Conservation (phyloP, 1,140 invertebrate species). For the Cotesia chilonis region DNA sequence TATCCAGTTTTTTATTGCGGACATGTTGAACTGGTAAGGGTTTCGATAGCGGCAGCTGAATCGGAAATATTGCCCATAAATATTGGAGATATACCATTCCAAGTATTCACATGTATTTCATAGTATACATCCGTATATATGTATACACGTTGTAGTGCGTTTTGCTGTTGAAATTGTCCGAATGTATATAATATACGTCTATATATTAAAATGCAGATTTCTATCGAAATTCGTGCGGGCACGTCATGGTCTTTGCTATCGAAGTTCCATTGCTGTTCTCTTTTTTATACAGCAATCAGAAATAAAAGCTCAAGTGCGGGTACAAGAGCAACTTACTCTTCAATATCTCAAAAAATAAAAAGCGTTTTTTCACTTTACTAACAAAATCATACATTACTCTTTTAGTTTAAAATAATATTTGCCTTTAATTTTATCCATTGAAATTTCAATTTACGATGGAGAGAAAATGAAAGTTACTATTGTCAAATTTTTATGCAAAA, state of each 20-base stretch:
- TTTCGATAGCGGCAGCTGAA: slow-evolving; percentile 63
- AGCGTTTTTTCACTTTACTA: background rate
- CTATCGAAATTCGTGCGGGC: slow-evolving; percentile 27
- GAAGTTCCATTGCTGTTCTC: background rate
- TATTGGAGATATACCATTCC: slow-evolving; percentile 59
- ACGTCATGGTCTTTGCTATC: slow-evolving; percentile 14
- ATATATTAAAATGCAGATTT: slow-evolving; percentile 21
- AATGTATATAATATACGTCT: background rate
- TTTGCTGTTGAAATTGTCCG: slow-evolving; percentile 12
- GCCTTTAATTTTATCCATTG: too few relatives aligned
- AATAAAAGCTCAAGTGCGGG: slow-evolving; percentile 18
- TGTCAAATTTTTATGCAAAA: too few relatives aligned
- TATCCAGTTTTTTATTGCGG: slow-evolving; percentile 66
- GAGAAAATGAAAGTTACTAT: too few relatives aligned
- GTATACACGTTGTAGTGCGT: slow-evolving; percentile 9
- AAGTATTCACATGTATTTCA: slow-evolving; percentile 17
- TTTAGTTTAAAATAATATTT: too few relatives aligned
- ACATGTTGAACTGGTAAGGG: slow-evolving; percentile 65
- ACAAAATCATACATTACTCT: too few relatives aligned
- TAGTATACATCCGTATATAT: slow-evolving; percentile 11
- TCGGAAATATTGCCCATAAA: slow-evolving; percentile 67
- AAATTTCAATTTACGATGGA: too few relatives aligned
- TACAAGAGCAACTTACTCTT: slow-evolving; percentile 7
- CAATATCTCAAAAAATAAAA: too few relatives aligned
- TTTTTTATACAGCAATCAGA: slow-evolving; percentile 10